phyloP scores from a whole-genome alignment of 2,113 vertebrate genomes.

The Microtus pennsylvanicus region DNA sequence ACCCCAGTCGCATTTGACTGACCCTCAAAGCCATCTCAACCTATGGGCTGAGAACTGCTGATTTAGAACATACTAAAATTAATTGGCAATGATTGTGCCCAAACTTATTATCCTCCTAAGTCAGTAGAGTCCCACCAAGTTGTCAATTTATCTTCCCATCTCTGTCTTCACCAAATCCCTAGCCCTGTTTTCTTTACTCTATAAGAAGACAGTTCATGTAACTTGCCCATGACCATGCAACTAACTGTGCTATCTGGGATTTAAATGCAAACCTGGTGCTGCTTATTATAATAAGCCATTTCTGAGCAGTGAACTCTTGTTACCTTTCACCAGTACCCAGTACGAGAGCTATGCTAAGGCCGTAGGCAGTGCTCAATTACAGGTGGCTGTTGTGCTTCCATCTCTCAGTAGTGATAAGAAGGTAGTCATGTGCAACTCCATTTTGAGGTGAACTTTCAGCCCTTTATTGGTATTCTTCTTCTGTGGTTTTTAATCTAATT shows the following conservation, averaged over 20 bases:
- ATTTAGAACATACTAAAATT: background rate
- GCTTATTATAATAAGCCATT: background rate
- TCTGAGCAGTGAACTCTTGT: rapidly evolving
- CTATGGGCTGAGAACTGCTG: background rate
- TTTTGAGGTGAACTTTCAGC: background rate
- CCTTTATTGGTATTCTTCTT: background rate
- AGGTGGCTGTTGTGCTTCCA: rapidly evolving
- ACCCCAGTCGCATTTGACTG: background rate
- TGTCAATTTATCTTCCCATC: background rate
- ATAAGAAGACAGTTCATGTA: background rate
- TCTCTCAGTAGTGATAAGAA: background rate
- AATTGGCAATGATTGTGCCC: background rate
- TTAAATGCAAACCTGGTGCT: background rate
- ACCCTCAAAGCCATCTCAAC: rapidly evolving
- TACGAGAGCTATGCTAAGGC: background rate
- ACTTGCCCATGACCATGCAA: too few species aligned
- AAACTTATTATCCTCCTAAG: background rate
- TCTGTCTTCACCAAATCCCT: background rate
- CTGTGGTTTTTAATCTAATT: background rate
- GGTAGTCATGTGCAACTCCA: background rate
- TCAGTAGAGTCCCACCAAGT: background rate
- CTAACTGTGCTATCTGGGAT: background rate
- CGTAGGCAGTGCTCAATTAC: background rate
- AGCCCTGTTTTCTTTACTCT: background rate
- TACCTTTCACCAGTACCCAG: background rate